Conservation (phyloP, 1,140 invertebrate genomes). For the Elysia chlorotica region DNA sequence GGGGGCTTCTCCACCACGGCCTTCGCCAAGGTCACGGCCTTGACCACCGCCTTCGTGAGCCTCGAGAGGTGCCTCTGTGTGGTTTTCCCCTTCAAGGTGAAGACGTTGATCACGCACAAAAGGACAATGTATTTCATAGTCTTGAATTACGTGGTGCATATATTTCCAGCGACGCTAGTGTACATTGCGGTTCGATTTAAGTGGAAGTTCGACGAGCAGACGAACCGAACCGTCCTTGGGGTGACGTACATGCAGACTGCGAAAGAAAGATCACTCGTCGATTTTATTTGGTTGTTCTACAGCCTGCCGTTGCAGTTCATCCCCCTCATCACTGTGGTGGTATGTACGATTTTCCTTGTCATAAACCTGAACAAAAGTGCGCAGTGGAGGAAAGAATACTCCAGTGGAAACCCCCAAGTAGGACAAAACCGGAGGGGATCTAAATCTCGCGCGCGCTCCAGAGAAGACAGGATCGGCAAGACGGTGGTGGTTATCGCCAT, state of each 20-base stretch:
- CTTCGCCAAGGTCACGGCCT: neutral
- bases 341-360: neutral
- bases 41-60: neutral
- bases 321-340: neutral
- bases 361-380: neutral
- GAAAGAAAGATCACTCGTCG: neutral
- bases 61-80: neutral
- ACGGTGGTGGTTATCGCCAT: neutral
- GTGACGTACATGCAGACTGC: neutral
- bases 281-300: neutral
- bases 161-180: neutral
- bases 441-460: neutral
- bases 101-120: neutral
- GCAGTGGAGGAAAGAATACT: neutral
- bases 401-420: neutral
- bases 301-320: neutral
- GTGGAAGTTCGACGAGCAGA: neutral
- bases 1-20: neutral
- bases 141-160: neutral
- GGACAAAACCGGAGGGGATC: neutral
- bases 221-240: neutral
- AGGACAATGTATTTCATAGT: neutral
- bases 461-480: neutral
- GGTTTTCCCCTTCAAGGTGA: constrained; percentile 1
- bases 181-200: neutral